Evolutionary conservation across 2,113 vertebrate species (phyloP).

Genomic region (Clarias batrachus): DNA sequence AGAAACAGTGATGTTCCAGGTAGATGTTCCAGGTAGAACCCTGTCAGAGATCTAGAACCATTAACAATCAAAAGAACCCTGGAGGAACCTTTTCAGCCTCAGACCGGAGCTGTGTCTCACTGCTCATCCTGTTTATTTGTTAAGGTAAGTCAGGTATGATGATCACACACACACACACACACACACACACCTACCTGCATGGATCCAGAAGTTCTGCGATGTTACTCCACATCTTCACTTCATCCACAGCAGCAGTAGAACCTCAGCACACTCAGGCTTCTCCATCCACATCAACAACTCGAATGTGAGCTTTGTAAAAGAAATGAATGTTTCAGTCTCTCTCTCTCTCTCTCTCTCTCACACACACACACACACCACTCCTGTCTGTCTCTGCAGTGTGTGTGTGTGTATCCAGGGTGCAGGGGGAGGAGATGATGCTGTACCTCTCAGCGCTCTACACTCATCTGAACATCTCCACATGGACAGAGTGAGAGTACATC

Average conservation of each 20-base stretch:
- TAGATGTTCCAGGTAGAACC: neutral
- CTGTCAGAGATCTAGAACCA: neutral
- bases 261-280: neutral
- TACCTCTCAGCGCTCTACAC: slow-evolving; percentile 1
- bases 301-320: neutral
- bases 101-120: neutral
- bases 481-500: slow-evolving; percentile 18
- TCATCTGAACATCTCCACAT: slow-evolving; percentile 33
- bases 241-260: neutral
- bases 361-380: neutral
- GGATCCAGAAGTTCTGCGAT: neutral
- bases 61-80: neutral
- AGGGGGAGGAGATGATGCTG: neutral
- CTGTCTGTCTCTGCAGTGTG: neutral
- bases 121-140: neutral
- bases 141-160: neutral
- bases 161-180: neutral
- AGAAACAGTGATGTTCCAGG: neutral
- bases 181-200: neutral
- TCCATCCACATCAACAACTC: neutral
- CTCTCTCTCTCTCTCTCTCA: neutral
- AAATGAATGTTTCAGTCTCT: neutral
- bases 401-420: slow-evolving; percentile 4
- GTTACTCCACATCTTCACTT: slow-evolving; percentile 17
- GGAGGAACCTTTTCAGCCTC: neutral